Percentiles rank a stretch among this genome's conserved stretches.
phyloP scores from a whole-genome alignment of 2,888 invertebrate genomes.

The Anorthoa munda region DNA sequence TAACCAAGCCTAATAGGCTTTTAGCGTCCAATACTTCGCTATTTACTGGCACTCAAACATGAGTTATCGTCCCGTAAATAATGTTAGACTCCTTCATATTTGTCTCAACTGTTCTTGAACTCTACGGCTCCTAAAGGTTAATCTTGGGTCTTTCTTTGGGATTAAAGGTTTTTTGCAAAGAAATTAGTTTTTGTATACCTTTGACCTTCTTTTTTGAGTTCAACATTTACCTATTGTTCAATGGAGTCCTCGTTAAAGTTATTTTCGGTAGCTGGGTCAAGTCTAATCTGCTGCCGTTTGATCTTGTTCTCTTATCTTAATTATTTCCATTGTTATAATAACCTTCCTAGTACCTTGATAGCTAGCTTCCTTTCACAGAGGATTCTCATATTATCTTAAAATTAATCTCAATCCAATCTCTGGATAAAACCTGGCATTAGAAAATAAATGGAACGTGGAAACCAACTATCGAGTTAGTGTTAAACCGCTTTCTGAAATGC shows the following conservation, averaged over 20 bases:
- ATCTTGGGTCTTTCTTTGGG: not conserved
- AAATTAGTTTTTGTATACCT: conserved; percentile 16
- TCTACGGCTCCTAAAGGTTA: not conserved
- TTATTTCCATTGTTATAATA: conserved; percentile 34
- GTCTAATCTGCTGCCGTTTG: not conserved
- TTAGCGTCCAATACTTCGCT: conserved; percentile 26
- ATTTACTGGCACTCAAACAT: conserved; percentile 33
- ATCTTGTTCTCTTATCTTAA: conserved; percentile 26
- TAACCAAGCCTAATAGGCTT: conserved; percentile 30
- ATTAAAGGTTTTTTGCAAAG: not conserved
- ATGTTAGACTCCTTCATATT: conserved; percentile 8
- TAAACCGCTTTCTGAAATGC: conserved; percentile 40
- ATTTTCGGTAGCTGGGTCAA: conserved; percentile 18
- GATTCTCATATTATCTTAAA: conserved; percentile 32
- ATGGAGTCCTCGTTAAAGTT: not conserved
- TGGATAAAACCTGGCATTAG: conserved; percentile 32
- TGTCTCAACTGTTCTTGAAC: not conserved
- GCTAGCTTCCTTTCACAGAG: conserved; percentile 1
- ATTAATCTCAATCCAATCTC: conserved; percentile 32
- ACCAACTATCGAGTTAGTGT: conserved; percentile 22
- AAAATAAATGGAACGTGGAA: conserved; percentile 37
- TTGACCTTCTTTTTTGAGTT: conserved; percentile 11
- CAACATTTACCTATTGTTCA: conserved; percentile 9
- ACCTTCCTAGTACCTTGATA: conserved; percentile 19
- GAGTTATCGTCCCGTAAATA: conserved; percentile 24